These are phyloP conservation scores for Chelon auratus DNA, from an alignment of 2,797 vertebrate genomes.

Conservation along the genomic window DNA sequence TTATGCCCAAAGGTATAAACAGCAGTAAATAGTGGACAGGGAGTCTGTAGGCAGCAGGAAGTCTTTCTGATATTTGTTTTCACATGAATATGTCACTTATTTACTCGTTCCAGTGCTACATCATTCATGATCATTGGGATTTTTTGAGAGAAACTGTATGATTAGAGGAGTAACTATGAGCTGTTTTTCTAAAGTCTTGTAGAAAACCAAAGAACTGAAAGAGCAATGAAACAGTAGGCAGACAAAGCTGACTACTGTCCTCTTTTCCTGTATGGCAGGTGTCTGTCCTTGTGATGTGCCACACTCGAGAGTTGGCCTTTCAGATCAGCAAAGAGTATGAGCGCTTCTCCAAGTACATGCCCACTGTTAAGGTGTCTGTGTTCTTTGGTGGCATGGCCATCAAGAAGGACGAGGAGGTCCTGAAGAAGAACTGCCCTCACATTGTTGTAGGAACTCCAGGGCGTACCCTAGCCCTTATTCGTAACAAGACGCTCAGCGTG, in stretches of 20 bases:
- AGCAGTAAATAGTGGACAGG: too few species aligned
- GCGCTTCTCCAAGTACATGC: slow-evolving; percentile 95
- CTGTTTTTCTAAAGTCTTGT: neutral
- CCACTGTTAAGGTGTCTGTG: slow-evolving; percentile 89
- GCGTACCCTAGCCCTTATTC: slow-evolving; percentile 87
- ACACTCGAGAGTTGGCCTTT: slow-evolving; percentile 92
- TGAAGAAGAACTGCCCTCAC: slow-evolving; percentile 91
- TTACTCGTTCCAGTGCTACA: neutral
- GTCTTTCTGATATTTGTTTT: neutral
- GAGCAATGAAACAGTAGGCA: neutral
- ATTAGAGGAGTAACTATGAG: neutral
- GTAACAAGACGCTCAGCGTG: slow-evolving; percentile 87
- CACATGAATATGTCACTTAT: neutral
- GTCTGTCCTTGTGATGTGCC: slow-evolving; percentile 92
- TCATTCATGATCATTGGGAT: neutral
- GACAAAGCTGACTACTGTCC: neutral
- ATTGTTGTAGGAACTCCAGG: slow-evolving; percentile 91
- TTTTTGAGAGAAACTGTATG: neutral
- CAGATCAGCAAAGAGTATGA: slow-evolving; percentile 96
- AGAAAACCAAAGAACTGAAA: neutral
- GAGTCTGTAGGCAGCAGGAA: too few species aligned
- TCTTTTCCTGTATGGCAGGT: slow-evolving; percentile 77
- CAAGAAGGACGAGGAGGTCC: slow-evolving; percentile 90
- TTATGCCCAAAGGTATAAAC: neutral
- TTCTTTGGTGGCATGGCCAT: slow-evolving; percentile 91